A percentile compares a stretch with the other conserved stretches of the same genome.
These are phyloP conservation scores for Strigamia transsilvanica DNA, from an alignment of 2,888 invertebrate genomes.

Conservation along the genomic window DNA sequence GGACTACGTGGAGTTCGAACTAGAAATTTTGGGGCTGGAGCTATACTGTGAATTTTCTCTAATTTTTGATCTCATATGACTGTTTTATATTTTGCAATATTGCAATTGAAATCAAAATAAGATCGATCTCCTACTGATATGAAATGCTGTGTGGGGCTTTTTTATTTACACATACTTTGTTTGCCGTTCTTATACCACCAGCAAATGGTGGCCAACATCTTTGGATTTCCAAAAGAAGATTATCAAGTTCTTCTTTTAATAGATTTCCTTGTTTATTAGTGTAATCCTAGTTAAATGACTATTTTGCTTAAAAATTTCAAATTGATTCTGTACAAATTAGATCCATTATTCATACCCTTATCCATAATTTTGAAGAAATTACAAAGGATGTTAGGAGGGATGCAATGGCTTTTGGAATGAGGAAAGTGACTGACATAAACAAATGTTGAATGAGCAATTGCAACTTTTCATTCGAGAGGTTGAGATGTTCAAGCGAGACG, in stretches of 20 bases:
- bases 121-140: background rate
- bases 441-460: constrained; percentile 15
- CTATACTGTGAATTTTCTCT: too few relatives aligned
- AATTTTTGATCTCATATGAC: too few relatives aligned
- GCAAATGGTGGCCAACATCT: constrained; percentile 44
- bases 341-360: background rate
- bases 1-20: too few relatives aligned
- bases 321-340: background rate
- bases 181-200: constrained; percentile 24
- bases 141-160: background rate
- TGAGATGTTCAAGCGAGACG: constrained; percentile 3
- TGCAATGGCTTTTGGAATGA: constrained; percentile 27
- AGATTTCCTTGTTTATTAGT: constrained; percentile 27
- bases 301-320: background rate
- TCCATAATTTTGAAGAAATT: background rate
- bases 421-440: constrained; percentile 1
- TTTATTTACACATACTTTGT: background rate
- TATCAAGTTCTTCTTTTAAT: constrained; percentile 12
- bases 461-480: background rate
- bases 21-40: too few relatives aligned
- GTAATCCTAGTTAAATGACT: background rate
- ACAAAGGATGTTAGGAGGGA: constrained; percentile 26
- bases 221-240: constrained; percentile 33
- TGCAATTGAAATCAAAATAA: too few relatives aligned
- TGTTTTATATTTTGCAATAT: too few relatives aligned